A percentile compares a stretch with the other conserved stretches of the same genome.
Evolutionary conservation across 2,113 vertebrate species (phyloP).

Genomic region (Coturnix japonica): DNA sequence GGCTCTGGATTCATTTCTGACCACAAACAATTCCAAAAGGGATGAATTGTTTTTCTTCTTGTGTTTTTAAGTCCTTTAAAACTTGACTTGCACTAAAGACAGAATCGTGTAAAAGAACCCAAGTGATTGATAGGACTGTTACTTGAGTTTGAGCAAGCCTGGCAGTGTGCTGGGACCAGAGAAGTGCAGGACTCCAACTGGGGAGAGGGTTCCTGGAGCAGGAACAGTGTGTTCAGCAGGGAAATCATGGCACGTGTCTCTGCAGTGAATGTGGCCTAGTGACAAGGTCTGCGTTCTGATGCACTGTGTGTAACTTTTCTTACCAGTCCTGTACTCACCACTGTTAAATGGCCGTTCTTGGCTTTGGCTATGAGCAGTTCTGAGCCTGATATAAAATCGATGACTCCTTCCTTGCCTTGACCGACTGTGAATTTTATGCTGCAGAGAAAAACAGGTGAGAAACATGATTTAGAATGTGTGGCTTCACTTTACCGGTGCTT

Average conservation of each 20-base stretch:
- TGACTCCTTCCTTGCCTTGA: constrained; percentile 92
- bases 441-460: neutral
- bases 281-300: neutral
- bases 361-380: constrained; percentile 93
- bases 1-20: neutral
- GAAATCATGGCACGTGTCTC: fast-evolving
- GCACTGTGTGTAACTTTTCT: fast-evolving
- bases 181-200: neutral
- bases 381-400: constrained; percentile 94
- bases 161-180: neutral
- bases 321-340: constrained; percentile 82
- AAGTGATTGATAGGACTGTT: neutral
- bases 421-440: constrained; percentile 91
- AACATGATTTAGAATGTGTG: fast-evolving
- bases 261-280: fast-evolving
- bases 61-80: neutral
- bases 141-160: neutral
- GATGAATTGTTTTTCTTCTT: neutral
- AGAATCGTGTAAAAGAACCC: neutral
- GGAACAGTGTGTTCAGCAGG: neutral
- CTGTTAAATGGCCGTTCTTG: constrained; percentile 95
- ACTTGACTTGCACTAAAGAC: neutral
- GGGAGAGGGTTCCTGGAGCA: neutral
- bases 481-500: neutral
- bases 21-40: neutral